A percentile compares a stretch with the other conserved stretches of the same genome.
phyloP scores from a whole-genome alignment of 1,140 invertebrate species.

The Dendroctonus valens region DNA sequence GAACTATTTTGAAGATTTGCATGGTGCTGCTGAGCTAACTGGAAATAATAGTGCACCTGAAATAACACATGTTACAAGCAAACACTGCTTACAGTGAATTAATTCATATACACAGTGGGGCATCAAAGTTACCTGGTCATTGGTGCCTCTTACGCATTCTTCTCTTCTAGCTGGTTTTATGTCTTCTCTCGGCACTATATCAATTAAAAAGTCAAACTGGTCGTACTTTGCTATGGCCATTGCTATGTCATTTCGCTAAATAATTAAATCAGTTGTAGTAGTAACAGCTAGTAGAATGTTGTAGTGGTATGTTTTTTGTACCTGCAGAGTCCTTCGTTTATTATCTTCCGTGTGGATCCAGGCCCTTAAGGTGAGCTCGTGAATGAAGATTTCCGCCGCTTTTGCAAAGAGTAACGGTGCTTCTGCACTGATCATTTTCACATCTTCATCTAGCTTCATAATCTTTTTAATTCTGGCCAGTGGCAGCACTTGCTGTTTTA shows the following conservation, averaged over 20 bases:
- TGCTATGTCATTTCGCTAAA: constrained; percentile 93
- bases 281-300: background rate
- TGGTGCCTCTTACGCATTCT: constrained; percentile 55
- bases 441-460: constrained; percentile 99
- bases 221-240: constrained; percentile 98
- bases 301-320: constrained; percentile 41
- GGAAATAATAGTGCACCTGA: constrained; percentile 83
- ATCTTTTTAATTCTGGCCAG: constrained; percentile 98
- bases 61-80: constrained; percentile 13
- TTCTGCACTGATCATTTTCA: constrained; percentile 99
- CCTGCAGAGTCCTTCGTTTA: constrained; percentile 89
- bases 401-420: constrained; percentile 97
- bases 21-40: constrained; percentile 80
- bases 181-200: constrained; percentile 97
- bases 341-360: constrained; percentile 99
- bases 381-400: constrained; percentile 98
- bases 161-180: constrained; percentile 74
- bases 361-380: constrained; percentile 89
- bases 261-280: constrained; percentile 25
- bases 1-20: constrained; percentile 59
- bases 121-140: constrained; percentile 56
- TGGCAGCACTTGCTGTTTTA: constrained; percentile 90
- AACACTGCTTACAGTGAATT: background rate
- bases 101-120: background rate
- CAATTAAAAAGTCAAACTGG: constrained; percentile 99